Evolutionary conservation across 2,797 vertebrate species (phyloP).

Genomic region (Gephyroberyx darwinii): DNA sequence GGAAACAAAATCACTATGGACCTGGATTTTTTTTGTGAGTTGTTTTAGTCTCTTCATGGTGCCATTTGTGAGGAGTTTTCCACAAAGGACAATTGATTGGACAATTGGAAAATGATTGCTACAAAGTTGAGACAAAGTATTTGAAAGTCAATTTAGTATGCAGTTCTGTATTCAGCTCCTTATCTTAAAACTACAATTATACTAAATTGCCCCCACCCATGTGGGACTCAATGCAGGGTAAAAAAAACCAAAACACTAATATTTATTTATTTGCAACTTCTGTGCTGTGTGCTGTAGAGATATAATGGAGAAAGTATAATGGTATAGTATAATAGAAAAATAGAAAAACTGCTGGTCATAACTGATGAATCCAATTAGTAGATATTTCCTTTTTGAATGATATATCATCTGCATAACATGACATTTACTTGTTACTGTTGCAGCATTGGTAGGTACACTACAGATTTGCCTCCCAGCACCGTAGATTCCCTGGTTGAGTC

Average conservation of each 20-base stretch:
- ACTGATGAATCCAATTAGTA: background rate
- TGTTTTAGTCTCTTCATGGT: constrained; percentile 33
- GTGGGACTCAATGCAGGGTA: too few species aligned
- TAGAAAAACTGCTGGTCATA: background rate
- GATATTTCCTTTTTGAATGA: background rate
- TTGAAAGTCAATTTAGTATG: too few species aligned
- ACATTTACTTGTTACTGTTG: constrained; percentile 28
- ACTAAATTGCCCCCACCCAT: constrained; percentile 13
- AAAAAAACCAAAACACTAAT: too few species aligned
- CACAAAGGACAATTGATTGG: too few species aligned
- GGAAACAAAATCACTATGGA: too few species aligned
- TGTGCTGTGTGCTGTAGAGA: constrained; percentile 1
- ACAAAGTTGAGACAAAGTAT: too few species aligned
- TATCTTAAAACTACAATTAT: constrained; percentile 27
- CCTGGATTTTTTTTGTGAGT: constrained; percentile 10
- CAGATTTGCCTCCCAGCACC: constrained; percentile 73
- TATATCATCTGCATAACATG: background rate
- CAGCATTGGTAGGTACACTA: constrained; percentile 76
- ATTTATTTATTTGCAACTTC: constrained; percentile 3
- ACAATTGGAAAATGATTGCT: too few species aligned
- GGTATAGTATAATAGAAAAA: too few species aligned
- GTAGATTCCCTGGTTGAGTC: constrained; percentile 78
- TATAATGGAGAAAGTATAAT: constrained; percentile 33
- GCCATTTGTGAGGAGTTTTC: constrained; percentile 24
- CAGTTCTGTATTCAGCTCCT: too few species aligned